Conservation (phyloP, 2,113 vertebrate species). For the Pelmatolapia mariae region DNA sequence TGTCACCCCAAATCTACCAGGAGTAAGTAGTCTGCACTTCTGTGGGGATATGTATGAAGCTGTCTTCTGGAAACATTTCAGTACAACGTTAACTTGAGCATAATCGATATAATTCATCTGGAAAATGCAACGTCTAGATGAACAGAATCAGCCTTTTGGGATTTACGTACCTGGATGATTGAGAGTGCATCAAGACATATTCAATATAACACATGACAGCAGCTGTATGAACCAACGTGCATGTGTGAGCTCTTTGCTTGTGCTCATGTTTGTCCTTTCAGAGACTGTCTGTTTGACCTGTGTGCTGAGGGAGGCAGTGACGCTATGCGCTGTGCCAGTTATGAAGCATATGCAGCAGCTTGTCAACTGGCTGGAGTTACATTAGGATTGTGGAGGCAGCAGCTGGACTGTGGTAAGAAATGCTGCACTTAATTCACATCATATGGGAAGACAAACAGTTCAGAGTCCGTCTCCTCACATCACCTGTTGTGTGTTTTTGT, state of each 20-base stretch:
- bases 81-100: background rate
- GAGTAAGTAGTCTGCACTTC: constrained; percentile 67
- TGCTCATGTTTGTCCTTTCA: constrained; percentile 27
- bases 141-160: background rate
- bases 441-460: background rate
- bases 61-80: background rate
- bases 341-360: constrained; percentile 65
- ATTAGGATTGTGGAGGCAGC: constrained; percentile 67
- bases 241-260: background rate
- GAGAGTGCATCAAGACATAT: background rate
- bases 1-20: constrained; percentile 61
- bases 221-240: background rate
- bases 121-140: background rate
- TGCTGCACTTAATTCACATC: accelerated
- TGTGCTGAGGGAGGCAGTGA: constrained; percentile 60
- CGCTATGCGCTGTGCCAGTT: constrained; percentile 67
- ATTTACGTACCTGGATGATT: background rate
- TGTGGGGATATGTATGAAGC: background rate
- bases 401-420: constrained; percentile 71
- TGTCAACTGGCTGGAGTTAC: constrained; percentile 71
- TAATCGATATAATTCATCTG: accelerated
- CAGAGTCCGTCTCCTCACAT: background rate
- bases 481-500: background rate
- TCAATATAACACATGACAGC: background rate
- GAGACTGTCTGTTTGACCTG: constrained; percentile 78